Evolutionary conservation across 2,888 invertebrate species (phyloP), one percentile per base, ranked within the genome.

Genomic region (Tenthredo scrophulariae): DNA sequence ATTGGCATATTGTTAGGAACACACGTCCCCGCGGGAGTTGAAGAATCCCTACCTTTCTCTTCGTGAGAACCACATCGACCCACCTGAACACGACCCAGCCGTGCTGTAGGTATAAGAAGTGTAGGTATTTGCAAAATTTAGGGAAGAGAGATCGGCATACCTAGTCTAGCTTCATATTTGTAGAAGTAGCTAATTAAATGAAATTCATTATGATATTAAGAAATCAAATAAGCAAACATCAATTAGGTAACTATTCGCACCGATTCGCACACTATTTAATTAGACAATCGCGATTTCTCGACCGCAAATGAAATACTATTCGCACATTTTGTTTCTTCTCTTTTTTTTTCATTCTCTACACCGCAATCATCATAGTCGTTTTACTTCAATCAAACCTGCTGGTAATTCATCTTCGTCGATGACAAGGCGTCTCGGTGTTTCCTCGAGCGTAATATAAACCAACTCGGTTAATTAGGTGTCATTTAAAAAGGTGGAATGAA

Each of bases 1-100:
- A 80, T 80, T 58, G 80, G 80, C 80, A 80, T 80, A 80, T 80
- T 29, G 33, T 80, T 40, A 33, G 62, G 40, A 37, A n/a, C 29
- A 40, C 80, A 22, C 58, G 37, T 80, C 80, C 62, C 40, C 15
- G 62, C 62, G 40, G 40, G 80, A 80, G 80, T 40, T 9, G 18
- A 33, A 80, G 80, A 80, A 62, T 80, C 80, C 80, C 80, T 80
- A 80, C 80, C 80, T 80, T 62, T 80, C 80, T 80, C 80, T 62
- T 40, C 40, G 58, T 80, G 80, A 62, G 58, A 80, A 80, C 54
- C 79, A 75, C 77, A 29, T n/a, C 50, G 77, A 54, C 29, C 0
- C n/a, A 29, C 54, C 54, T 77, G 33, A 29, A 54, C 54, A 54
- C 77, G 29, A 77, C 18, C 40, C 29, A 29, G n/a, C 29, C 18